phyloP scores from a whole-genome alignment of 2,888 invertebrate species.

The Xestobium rufovillosum region DNA sequence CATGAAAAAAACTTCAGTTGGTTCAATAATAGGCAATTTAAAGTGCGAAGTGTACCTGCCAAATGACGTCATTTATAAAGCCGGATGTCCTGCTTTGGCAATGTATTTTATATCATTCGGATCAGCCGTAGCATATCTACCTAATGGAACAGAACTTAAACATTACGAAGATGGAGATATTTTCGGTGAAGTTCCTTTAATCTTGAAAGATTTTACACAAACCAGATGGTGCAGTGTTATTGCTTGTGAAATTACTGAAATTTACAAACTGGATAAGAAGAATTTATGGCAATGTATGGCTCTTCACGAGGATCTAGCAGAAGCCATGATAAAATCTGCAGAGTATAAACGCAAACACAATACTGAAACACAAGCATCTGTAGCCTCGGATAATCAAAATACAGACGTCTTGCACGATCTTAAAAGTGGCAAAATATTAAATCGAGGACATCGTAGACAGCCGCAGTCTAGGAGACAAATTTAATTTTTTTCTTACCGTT shows the following conservation, averaged over 20 bases:
- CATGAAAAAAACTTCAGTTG: slow-evolving; percentile 38
- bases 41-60: slow-evolving; percentile 42
- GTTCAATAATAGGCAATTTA: slow-evolving; percentile 40
- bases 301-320: slow-evolving; percentile 35
- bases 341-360: not conserved
- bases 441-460: slow-evolving; percentile 15
- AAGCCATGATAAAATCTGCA: slow-evolving; percentile 14
- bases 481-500: too few relatives aligned
- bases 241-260: slow-evolving; percentile 36
- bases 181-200: slow-evolving; percentile 39
- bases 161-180: slow-evolving; percentile 49
- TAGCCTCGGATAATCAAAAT: slow-evolving; percentile 4
- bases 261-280: slow-evolving; percentile 29
- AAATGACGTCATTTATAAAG: slow-evolving; percentile 43
- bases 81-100: slow-evolving; percentile 38
- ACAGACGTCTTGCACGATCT: slow-evolving; percentile 21
- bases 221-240: slow-evolving; percentile 21
- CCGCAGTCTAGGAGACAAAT: too few relatives aligned
- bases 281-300: slow-evolving; percentile 29
- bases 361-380: not conserved
- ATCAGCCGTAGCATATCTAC: slow-evolving; percentile 43
- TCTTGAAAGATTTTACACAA: slow-evolving; percentile 19
- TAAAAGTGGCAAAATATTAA: slow-evolving; percentile 22
- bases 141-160: slow-evolving; percentile 45
- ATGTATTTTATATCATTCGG: slow-evolving; percentile 49